Evolutionary conservation across 2,797 vertebrate genomes (phyloP), one percentile per base, ranked within the genome.

Genomic region (Naso thynnoides): DNA sequence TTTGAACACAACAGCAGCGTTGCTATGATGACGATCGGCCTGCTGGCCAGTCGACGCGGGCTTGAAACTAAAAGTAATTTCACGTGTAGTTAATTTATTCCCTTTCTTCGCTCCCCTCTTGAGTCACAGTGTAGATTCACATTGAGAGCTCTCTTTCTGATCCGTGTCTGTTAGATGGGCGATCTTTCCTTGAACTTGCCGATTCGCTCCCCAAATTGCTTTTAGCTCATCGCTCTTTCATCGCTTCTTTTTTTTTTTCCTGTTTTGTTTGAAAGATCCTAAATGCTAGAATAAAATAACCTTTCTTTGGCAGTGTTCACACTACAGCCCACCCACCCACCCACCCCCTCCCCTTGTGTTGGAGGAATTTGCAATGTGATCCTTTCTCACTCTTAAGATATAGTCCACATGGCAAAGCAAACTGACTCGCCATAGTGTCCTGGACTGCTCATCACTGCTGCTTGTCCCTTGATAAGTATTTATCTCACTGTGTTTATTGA

Each of bases 1-100:
- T 93, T 88, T 90, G 74, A 67, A 87, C 86, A 90, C 90, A 87
- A 93, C 93, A 94, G 95, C 94, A 92, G 81, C 84, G 87, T 83
- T 89, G 71, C 82, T 85, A 38, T 73, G 91, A 93, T 86, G 71
- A 73, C 84, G 84, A 62, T 79, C 76, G 78, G 79, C 52, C 82
- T 78, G 55, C 88, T 88, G 88, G 90, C 89, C 76, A 5, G 26
- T 53, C 52, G 55, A 4, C 62, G 18, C 21, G 5, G 26, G 36
- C 29, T 50, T n/a, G 44, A 19, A 36, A 11, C 21, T n/a, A 18
- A 16, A 6, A 65, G 29, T 16, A 6, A 23, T 54, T 44, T 70
- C 3, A 24, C 21, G 44, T 56, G 23, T 44, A 8, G 19, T 62
- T 45, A 7, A 10, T 23, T 41, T 33, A 6, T 8, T 21, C 19